Evolutionary conservation across 2,888 invertebrate genomes (phyloP), one percentile per base, ranked within the genome.

Genomic region (Terebella lapidaria): DNA sequence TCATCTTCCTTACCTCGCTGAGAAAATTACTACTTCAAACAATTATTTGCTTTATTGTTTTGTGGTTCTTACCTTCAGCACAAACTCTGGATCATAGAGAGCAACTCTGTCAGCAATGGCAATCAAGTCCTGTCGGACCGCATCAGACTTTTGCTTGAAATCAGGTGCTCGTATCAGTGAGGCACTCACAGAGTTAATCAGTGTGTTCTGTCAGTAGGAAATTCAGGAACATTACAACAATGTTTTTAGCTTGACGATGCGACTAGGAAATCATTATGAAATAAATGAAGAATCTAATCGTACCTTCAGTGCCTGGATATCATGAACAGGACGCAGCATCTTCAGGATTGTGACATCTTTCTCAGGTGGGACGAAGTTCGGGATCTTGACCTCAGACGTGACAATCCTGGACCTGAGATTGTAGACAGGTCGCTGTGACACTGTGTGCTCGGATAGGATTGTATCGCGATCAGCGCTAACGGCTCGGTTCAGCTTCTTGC

Each of bases 31-130:
- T n/a, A 10, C 42, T 35, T 15, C 42, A 10, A 35, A n/a, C 42
- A 35, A 35, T 15, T 35, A n/a, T 15, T 35, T 15, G 42, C 42
- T 15, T 15, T 35, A 15, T 15, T 10, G 10, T 15, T 35, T 35
- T 15, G 42, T 15, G 42, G n/a, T 35, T 35, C 42, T 35, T 35
- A 35, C 81, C 78, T 82, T 82, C 18, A 82, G 72, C 55, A 82
- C 68, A 67, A 82, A 82, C 67, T 82, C 82, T 24, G 81, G 77
- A 66, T 82, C 82, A 65, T 72, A 68, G 15, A 59, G 52, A 22
- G 72, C 66, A 3, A 81, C 70, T 26, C 59, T 67, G 45, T 71
- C 68, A 56, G 71, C 69, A 69, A 74, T 69, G 18, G 58, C 54
- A 2, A 71, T 66, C 30, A 80, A 68, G 27, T 72, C 62, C 1